Percentiles rank a stretch among this genome's conserved stretches.
phyloP scores from a whole-genome alignment of 2,888 invertebrate species.

The Polymixis lichenea region DNA sequence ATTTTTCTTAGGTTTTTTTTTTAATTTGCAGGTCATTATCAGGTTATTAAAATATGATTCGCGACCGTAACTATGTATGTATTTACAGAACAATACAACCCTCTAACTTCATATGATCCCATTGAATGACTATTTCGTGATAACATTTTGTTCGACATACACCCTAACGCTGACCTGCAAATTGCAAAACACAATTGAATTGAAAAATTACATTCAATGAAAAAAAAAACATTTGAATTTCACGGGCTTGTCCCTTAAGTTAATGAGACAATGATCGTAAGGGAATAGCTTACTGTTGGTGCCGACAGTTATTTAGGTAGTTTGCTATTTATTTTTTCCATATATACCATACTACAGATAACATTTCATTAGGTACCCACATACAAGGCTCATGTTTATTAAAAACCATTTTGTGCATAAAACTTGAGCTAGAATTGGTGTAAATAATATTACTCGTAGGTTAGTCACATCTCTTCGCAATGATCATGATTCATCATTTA shows the following conservation, averaged over 20 bases:
- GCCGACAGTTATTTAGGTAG: conserved; percentile 17
- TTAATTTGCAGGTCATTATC: too few relatives aligned
- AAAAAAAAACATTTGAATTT: too few relatives aligned
- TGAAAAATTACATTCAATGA: too few relatives aligned
- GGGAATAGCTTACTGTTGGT: conserved; percentile 47
- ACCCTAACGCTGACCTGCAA: too few relatives aligned
- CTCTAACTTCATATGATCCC: too few relatives aligned
- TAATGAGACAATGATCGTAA: conserved; percentile 29
- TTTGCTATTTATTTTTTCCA: conserved; percentile 9
- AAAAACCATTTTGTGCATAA: conserved; percentile 43
- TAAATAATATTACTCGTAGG: conserved; percentile 61
- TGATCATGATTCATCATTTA: conserved; percentile 67
- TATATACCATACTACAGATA: conserved; percentile 9
- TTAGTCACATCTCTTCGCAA: conserved; percentile 60
- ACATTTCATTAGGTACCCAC: conserved; percentile 1
- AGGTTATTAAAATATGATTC: too few relatives aligned
- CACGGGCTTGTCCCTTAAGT: background rate
- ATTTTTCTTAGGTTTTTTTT: too few relatives aligned
- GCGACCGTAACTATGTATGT: too few relatives aligned
- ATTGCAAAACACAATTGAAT: too few relatives aligned
- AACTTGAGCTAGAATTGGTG: conserved; percentile 60
- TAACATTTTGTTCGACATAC: too few relatives aligned
- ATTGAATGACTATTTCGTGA: too few relatives aligned
- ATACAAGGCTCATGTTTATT: background rate
- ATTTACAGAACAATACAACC: too few relatives aligned